Evolutionary conservation across 1,140 invertebrate species (phyloP).

Genomic region (Theocolax elegans): DNA sequence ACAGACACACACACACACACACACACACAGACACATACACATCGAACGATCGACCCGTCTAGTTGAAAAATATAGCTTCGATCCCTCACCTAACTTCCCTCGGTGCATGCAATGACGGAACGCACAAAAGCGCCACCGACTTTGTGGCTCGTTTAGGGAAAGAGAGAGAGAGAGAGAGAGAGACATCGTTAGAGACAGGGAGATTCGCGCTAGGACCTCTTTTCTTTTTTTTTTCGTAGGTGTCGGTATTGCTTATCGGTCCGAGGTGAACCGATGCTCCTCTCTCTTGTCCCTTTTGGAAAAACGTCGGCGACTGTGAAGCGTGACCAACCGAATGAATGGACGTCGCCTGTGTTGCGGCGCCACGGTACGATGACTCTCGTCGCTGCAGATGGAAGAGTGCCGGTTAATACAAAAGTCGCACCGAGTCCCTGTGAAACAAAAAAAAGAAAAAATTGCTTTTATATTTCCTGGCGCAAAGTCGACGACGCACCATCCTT

Average conservation of each 20-base stretch:
- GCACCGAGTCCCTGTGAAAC: too few species aligned
- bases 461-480: too few species aligned
- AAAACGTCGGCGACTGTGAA: conserved; percentile 25
- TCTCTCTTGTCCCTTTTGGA: conserved; percentile 17
- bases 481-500: too few species aligned
- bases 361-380: conserved; percentile 43
- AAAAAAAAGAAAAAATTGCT: too few species aligned
- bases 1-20: conserved; percentile 3
- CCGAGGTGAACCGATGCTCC: too few species aligned
- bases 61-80: too few species aligned
- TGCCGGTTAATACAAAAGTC: too few species aligned
- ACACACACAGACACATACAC: too few species aligned
- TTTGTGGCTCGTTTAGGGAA: conserved; percentile 25
- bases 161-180: background rate
- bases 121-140: conserved; percentile 19
- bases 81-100: background rate
- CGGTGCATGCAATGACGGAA: conserved; percentile 19
- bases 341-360: conserved; percentile 45
- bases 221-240: conserved; percentile 16
- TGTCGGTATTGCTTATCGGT: conserved; percentile 4
- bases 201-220: background rate
- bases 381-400: background rate
- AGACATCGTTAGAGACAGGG: background rate
- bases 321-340: conserved; percentile 57
- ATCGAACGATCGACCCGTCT: too few species aligned